Conservation (phyloP, 1,140 invertebrate species). For the Calephelis virginiensis region DNA sequence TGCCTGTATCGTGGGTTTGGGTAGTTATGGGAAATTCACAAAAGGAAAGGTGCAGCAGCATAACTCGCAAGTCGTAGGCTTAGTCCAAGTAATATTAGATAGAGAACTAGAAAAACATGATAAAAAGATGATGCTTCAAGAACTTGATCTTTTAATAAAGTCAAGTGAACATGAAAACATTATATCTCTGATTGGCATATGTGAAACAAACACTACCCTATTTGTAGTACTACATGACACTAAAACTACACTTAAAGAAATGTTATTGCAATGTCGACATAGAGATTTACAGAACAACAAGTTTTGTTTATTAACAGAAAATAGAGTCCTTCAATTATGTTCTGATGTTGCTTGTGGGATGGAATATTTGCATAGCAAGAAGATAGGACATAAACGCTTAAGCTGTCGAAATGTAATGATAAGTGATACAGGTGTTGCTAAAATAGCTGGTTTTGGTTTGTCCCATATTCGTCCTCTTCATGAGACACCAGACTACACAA, state of each 20-base stretch:
- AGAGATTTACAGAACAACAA: conserved; percentile 80
- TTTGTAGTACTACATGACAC: conserved; percentile 85
- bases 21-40: conserved; percentile 87
- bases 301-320: conserved; percentile 82
- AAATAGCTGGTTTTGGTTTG: conserved; percentile 86
- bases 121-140: conserved; percentile 84
- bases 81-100: conserved; percentile 77
- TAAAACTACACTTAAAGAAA: conserved; percentile 83
- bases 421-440: conserved; percentile 80
- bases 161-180: conserved; percentile 85
- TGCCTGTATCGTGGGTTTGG: conserved; percentile 83
- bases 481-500: conserved; percentile 82
- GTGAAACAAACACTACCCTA: conserved; percentile 85
- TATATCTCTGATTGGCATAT: conserved; percentile 87
- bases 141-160: conserved; percentile 85
- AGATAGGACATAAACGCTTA: conserved; percentile 85
- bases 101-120: conserved; percentile 80
- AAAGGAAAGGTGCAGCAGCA: conserved; percentile 82
- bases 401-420: conserved; percentile 85
- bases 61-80: conserved; percentile 49
- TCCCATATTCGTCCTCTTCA: conserved; percentile 73
- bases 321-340: conserved; percentile 79
- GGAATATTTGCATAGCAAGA: conserved; percentile 81
- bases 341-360: conserved; percentile 82
- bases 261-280: conserved; percentile 82